Evolutionary conservation across 2,113 vertebrate species (phyloP).

Genomic region (Calypte anna): DNA sequence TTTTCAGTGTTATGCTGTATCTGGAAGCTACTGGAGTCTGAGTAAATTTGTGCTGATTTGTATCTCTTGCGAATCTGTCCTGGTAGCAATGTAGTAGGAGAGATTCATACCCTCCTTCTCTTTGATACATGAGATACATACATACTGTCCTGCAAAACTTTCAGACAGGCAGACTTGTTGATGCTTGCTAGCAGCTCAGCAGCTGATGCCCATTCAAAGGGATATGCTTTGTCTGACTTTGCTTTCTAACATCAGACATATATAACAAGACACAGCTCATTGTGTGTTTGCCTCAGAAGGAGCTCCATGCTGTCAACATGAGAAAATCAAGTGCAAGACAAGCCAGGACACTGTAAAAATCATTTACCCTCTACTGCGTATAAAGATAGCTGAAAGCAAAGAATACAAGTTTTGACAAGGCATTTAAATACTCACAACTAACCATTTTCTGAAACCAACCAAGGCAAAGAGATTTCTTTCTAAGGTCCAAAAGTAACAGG

Average conservation of each 20-base stretch:
- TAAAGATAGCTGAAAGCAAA: slow-evolving; percentile 44
- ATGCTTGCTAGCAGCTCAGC: neutral
- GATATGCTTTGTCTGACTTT: neutral
- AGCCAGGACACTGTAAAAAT: slow-evolving; percentile 52
- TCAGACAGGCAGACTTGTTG: neutral
- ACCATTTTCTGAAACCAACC: neutral
- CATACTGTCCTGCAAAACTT: neutral
- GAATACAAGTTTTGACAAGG: slow-evolving; percentile 45
- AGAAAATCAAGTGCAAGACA: slow-evolving; percentile 68
- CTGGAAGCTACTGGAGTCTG: neutral
- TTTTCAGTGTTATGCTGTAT: neutral
- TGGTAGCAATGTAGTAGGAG: neutral
- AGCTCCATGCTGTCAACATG: slow-evolving; percentile 58
- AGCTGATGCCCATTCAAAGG: neutral
- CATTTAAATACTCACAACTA: slow-evolving; percentile 57
- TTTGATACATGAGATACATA: neutral
- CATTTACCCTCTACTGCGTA: slow-evolving; percentile 45
- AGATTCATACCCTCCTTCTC: neutral
- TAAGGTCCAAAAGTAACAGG: neutral
- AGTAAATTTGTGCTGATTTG: slow-evolving; percentile 23
- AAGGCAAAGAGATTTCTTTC: slow-evolving; percentile 5
- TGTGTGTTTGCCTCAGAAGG: slow-evolving; percentile 59
- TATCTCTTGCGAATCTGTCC: neutral
- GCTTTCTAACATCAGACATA: slow-evolving; percentile 46
- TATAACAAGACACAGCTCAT: slow-evolving; percentile 62